Base-by-base conservation (phyloP, 2,888 invertebrate genomes). In the Lissocephala sabroskyi region DNA sequence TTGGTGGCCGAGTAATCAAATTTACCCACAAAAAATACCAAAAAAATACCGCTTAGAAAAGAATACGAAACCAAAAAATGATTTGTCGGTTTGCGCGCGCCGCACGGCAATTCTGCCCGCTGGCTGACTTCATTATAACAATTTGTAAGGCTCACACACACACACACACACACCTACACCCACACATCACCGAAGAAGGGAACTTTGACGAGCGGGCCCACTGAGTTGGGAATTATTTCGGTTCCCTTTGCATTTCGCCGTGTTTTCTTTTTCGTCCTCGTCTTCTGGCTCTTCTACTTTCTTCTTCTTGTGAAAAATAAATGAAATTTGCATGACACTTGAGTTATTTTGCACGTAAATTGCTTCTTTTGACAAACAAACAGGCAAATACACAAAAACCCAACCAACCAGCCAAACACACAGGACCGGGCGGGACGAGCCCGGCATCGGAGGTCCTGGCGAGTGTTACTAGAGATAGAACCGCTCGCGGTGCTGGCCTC, bases 281-380 rank as follows among this genome's bases (percentile, higher is more conserved):
- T n/a, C n/a, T n/a, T 23, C 4, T 23, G 23, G 3, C 7, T 33
- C 13, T 17, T 23, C 46, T 37, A 49, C 47, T 43, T 41, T 40
- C 53, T 45, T 44, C 49, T 64, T 71, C 67, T 71, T 71, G 75
- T 73, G 73, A 67, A 75, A 73, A 73, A 73, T 73, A 73, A 73
- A 79, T 75, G 70, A 79, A 80, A 80, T 80, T 80, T 82, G 82
- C 80, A 80, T 80, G 82, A 81, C 80, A 80, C 80, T 80, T 79
- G 79, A 80, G 79, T 80, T 80, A 80, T 81, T 80, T 81, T 81
- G 81, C 80, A 81, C 81, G 81, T 80, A 80, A 82, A 80, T 80
- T 81, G 80, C 78, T 74, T 74, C 79, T 76, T 74, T 74, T 74
- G 73, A 73, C 79, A 76, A 73, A 79, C 75, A 79, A 78, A 65